Conservation (phyloP, 2,113 vertebrate species). For the Athene cunicularia region DNA sequence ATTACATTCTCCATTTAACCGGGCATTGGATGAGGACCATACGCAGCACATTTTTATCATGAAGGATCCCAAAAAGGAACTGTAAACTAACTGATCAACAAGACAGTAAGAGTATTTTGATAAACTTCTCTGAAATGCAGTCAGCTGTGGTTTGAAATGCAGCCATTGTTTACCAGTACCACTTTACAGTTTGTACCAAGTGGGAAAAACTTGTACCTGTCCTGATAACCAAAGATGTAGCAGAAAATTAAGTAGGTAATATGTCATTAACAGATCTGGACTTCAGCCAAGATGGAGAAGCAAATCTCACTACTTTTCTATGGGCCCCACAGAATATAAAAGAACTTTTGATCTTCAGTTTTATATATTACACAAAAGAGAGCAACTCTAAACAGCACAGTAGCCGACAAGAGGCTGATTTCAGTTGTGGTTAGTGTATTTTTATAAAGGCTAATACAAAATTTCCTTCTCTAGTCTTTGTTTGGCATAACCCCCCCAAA, state of each 20-base stretch:
- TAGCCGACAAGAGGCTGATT: background rate
- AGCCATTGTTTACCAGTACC: background rate
- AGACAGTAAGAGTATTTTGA: background rate
- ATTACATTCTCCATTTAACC: background rate
- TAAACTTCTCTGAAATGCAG: slow-evolving; percentile 4
- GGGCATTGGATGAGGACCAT: background rate
- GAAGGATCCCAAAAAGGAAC: background rate
- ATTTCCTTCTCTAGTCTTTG: background rate
- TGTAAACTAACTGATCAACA: background rate
- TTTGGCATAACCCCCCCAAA: background rate
- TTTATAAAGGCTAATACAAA: background rate
- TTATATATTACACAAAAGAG: background rate
- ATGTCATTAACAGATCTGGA: background rate
- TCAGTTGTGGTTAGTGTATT: background rate
- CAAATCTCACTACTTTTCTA: background rate
- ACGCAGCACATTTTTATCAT: background rate
- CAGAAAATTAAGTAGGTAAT: background rate
- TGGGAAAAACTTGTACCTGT: background rate
- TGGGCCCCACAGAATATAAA: background rate
- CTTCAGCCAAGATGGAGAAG: background rate
- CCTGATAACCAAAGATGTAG: background rate
- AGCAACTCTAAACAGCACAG: background rate
- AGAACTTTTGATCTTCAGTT: background rate
- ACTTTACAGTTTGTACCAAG: background rate
- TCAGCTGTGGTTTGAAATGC: background rate